Conservation (phyloP, 2,888 invertebrate genomes). For the Ischnura elegans region DNA sequence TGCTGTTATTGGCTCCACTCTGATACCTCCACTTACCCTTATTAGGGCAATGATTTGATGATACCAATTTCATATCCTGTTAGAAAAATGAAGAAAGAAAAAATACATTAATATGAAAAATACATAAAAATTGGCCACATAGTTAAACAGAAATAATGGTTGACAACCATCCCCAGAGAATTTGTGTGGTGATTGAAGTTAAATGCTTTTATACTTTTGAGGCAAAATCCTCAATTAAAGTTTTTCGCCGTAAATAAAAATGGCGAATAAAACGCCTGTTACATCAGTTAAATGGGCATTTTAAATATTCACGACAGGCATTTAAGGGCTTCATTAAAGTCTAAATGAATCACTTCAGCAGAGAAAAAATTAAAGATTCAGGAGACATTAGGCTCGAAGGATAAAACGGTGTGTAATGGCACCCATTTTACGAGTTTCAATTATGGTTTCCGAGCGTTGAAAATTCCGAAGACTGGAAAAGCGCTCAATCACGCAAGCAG, state of each 20-base stretch:
- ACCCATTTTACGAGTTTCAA: constrained; percentile 17
- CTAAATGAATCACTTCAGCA: not conserved
- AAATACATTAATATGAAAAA: too few species aligned
- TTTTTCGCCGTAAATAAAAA: not conserved
- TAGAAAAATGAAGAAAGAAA: too few species aligned
- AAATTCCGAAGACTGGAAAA: not conserved
- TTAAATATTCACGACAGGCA: not conserved
- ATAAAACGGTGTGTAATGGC: constrained; percentile 11
- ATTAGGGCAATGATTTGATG: too few species aligned
- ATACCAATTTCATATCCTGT: too few species aligned
- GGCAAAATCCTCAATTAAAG: too few species aligned
- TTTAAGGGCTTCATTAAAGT: not conserved
- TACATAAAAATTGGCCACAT: too few species aligned
- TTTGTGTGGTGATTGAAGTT: too few species aligned
- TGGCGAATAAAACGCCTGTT: not conserved
- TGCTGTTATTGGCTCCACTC: too few species aligned
- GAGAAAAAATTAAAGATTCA: constrained; percentile 19
- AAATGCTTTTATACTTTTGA: too few species aligned
- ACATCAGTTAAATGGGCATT: not conserved
- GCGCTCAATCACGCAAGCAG: not conserved
- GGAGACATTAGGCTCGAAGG: constrained; percentile 26
- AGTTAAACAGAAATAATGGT: too few species aligned
- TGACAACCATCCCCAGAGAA: too few species aligned
- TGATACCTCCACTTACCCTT: too few species aligned
- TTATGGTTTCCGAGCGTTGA: not conserved